A percentile compares a stretch with the other conserved stretches of the same genome.
These are phyloP conservation scores for Acronicta psi DNA, from an alignment of 2,888 invertebrate genomes.

Conservation along the genomic window DNA sequence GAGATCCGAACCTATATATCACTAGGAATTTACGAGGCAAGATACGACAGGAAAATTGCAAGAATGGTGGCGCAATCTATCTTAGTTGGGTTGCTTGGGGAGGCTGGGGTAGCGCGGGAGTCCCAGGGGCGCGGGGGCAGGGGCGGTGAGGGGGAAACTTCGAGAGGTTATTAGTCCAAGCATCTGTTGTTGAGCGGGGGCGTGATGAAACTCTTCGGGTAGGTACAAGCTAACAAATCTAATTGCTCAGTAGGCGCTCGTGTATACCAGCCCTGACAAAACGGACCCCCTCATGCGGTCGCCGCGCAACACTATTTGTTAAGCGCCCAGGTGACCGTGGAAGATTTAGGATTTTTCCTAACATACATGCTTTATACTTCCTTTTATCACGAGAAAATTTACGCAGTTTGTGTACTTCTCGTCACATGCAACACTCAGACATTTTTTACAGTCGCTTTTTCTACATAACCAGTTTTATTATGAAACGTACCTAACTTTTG, in stretches of 20 bases:
- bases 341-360: conserved; percentile 57
- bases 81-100: conserved; percentile 91
- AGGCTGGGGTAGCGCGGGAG: conserved; percentile 81
- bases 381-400: conserved; percentile 49
- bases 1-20: conserved; percentile 92
- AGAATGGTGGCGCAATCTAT: conserved; percentile 97
- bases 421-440: conserved; percentile 41
- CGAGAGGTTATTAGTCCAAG: conserved; percentile 90
- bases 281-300: conserved; percentile 80
- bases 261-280: conserved; percentile 83
- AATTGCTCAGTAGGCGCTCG: conserved; percentile 88
- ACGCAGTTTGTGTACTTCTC: conserved; percentile 40
- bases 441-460: conserved; percentile 38
- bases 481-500: conserved; percentile 31
- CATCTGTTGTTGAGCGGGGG: conserved; percentile 90
- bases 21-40: conserved; percentile 95
- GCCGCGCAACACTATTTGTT: conserved; percentile 78
- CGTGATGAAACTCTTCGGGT: conserved; percentile 86
- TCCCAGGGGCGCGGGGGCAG: conserved; percentile 68
- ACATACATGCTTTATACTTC: conserved; percentile 49
- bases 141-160: conserved; percentile 85
- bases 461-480: conserved; percentile 47
- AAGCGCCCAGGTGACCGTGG: conserved; percentile 80
- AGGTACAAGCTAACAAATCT: conserved; percentile 89
- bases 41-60: conserved; percentile 98